Evolutionary conservation across 2,888 invertebrate genomes (phyloP).

Genomic region (Eueremaeus valkanovi): DNA sequence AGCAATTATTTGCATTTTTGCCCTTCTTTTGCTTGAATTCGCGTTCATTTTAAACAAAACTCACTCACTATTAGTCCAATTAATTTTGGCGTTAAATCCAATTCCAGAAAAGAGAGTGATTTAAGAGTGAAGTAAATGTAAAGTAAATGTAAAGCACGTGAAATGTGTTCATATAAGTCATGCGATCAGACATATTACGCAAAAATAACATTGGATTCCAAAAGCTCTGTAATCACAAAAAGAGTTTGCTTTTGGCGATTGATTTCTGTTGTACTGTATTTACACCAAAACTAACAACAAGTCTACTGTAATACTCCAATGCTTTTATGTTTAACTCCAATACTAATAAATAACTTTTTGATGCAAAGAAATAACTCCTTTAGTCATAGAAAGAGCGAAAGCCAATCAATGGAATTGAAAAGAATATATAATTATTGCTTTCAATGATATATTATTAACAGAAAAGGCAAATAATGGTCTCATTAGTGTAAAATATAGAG

Average conservation of each 20-base stretch:
- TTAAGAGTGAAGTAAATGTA: background rate
- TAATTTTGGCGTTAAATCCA: constrained; percentile 26
- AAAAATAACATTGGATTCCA: background rate
- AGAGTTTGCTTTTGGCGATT: constrained; percentile 12
- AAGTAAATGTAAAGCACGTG: background rate
- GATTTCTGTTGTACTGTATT: background rate
- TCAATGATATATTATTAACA: background rate
- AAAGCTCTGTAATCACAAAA: background rate
- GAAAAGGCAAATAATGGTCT: background rate
- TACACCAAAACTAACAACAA: background rate
- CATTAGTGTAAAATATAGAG: constrained; percentile 19
- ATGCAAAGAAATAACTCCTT: background rate
- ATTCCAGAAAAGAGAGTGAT: background rate
- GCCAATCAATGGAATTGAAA: background rate
- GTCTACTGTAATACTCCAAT: background rate
- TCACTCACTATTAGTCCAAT: too few species aligned
- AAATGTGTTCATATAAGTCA: constrained; percentile 7
- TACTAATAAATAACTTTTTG: constrained; percentile 3
- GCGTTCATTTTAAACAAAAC: background rate
- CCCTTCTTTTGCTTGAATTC: constrained; percentile 2
- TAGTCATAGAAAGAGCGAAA: background rate
- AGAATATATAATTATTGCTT: background rate
- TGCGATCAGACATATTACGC: background rate
- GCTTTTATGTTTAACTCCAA: background rate
- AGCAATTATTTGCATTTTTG: constrained; percentile 16